phyloP scores from a whole-genome alignment of 2,888 invertebrate genomes.

The Sicus ferrugineus region DNA sequence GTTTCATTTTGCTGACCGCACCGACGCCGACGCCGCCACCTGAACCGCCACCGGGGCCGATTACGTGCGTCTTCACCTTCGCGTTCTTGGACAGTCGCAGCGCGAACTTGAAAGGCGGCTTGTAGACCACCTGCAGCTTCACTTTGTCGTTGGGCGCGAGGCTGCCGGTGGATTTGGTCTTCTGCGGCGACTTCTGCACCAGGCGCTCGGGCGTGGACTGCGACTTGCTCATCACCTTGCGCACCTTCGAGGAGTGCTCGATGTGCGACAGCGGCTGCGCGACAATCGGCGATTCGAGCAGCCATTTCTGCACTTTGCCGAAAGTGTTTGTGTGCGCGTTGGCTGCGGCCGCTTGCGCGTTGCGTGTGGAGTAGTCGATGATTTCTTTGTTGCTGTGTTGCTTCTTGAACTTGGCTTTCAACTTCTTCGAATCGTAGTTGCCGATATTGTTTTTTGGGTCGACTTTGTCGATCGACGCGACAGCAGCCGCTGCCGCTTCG shows the following conservation, averaged over 20 bases:
- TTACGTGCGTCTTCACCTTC: slow-evolving; percentile 63
- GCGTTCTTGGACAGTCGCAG: slow-evolving; percentile 71
- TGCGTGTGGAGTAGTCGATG: slow-evolving; percentile 73
- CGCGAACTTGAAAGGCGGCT: slow-evolving; percentile 87
- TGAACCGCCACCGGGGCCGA: slow-evolving; percentile 53
- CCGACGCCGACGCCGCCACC: slow-evolving; percentile 47
- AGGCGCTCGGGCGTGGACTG: slow-evolving; percentile 84
- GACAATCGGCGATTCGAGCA: slow-evolving; percentile 74
- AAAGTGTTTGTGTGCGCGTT: slow-evolving; percentile 65
- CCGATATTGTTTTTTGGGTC: no score
- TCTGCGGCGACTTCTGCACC: slow-evolving; percentile 69
- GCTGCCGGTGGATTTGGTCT: slow-evolving; percentile 77
- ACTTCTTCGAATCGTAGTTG: slow-evolving; percentile 62
- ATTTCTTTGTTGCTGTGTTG: slow-evolving; percentile 70
- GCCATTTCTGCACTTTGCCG: slow-evolving; percentile 87
- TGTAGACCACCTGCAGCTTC: slow-evolving; percentile 84
- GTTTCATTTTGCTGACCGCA: slow-evolving; percentile 53
- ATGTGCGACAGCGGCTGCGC: slow-evolving; percentile 62
- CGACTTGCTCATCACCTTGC: slow-evolving; percentile 75
- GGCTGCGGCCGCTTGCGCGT: slow-evolving; percentile 64
- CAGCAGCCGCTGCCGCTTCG: slow-evolving; percentile 45
- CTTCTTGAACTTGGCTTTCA: slow-evolving; percentile 63
- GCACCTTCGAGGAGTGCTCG: slow-evolving; percentile 62
- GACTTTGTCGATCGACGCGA: slow-evolving; percentile 46
- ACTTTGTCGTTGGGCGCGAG: slow-evolving; percentile 72